Evolutionary conservation across 53 echinoderm and acorn worm species (phyloP).

Genomic region (Apostichopus leukothele): DNA sequence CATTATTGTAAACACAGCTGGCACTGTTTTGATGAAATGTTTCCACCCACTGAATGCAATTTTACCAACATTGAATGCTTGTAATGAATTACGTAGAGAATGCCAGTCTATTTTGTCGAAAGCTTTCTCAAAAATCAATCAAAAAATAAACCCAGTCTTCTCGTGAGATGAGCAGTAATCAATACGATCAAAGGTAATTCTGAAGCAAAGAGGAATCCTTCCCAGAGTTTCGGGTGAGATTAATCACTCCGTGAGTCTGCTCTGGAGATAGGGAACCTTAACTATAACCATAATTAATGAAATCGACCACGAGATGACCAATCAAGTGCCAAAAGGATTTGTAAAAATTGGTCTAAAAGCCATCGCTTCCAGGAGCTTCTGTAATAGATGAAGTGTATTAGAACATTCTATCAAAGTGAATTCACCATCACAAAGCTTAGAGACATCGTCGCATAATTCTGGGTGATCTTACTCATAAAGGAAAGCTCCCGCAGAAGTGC

Average conservation of each 20-base stretch:
- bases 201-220: slow-evolving; percentile 6
- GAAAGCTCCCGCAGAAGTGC: neutral
- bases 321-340: slow-evolving; percentile 8
- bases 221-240: neutral
- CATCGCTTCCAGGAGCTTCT: neutral
- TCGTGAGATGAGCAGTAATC: neutral
- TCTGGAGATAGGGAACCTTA: neutral
- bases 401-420: slow-evolving; percentile 1
- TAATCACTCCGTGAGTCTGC: slow-evolving; percentile 13
- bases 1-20: neutral
- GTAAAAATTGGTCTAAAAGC: neutral
- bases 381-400: neutral
- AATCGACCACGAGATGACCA: neutral
- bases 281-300: slow-evolving; percentile 11
- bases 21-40: neutral
- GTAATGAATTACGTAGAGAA: neutral
- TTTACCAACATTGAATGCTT: neutral
- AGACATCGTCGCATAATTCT: too few relatives aligned
- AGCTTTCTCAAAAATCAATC: slow-evolving; percentile 5
- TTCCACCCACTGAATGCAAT: neutral
- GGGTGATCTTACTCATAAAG: neutral
- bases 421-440: neutral
- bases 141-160: neutral
- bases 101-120: neutral
- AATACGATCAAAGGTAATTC: neutral